phyloP scores from a whole-genome alignment of 37 sponge, comb jelly and placozoan species.

The Theonella swinhoei region DNA sequence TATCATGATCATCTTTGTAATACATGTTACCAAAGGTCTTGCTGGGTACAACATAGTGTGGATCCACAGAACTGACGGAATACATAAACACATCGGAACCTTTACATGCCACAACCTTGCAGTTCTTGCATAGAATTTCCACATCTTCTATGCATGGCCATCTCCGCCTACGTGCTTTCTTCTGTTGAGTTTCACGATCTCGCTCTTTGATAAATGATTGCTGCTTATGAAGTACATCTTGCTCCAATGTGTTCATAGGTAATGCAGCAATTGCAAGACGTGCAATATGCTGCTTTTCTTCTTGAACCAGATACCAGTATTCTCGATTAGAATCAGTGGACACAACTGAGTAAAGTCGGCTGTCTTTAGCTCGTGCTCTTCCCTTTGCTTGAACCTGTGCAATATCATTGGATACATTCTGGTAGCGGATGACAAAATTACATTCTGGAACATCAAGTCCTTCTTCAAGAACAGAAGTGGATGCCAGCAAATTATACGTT shows the following conservation, averaged over 20 bases:
- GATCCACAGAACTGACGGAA: neutral
- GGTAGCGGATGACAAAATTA: constrained; percentile 73
- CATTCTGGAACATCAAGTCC: constrained; percentile 79
- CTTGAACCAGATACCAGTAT: constrained; percentile 32
- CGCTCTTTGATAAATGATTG: neutral
- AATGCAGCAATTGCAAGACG: neutral
- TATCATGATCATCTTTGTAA: neutral
- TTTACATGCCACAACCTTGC: constrained; percentile 44
- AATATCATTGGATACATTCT: constrained; percentile 63
- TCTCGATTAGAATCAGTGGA: constrained; percentile 20
- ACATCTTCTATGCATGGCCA: constrained; percentile 25
- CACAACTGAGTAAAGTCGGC: constrained; percentile 49
- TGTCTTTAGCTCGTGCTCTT: constrained; percentile 60
- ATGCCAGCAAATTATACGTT: constrained; percentile 56
- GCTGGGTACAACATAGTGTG: constrained; percentile 47
- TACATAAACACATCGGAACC: constrained; percentile 50
- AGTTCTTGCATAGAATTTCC: constrained; percentile 45
- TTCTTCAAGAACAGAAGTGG: constrained; percentile 79
- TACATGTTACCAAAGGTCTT: constrained; percentile 6
- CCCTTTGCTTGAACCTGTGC: constrained; percentile 74
- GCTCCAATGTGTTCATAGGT: neutral
- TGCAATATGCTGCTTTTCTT: constrained; percentile 37
- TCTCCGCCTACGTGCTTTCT: too few species aligned
- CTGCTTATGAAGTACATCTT: neutral
- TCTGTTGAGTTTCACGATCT: neutral